A percentile compares a stretch with the other conserved stretches of the same genome.
Conservation (phyloP, 2,113 vertebrate species). For the Smithornis capensis region DNA sequence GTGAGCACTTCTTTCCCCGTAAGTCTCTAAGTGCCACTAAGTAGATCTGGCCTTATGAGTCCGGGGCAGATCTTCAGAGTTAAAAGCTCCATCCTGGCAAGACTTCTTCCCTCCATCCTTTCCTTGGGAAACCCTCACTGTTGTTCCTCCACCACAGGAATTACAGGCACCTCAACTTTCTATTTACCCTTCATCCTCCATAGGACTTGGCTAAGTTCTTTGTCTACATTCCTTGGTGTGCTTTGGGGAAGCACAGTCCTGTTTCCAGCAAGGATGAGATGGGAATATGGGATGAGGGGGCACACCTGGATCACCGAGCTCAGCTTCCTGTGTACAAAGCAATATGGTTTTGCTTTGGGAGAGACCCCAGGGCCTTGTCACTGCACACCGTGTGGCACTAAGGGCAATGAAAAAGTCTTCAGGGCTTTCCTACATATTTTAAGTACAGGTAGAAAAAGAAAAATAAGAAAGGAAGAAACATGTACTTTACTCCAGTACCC, state of each 20-base stretch:
- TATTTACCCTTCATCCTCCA: background rate
- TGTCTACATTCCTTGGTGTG: background rate
- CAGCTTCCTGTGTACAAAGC: background rate
- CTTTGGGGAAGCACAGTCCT: background rate
- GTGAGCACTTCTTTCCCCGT: background rate
- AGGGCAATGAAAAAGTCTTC: background rate
- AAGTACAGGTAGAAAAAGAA: background rate
- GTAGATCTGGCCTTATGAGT: background rate
- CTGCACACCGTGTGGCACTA: background rate
- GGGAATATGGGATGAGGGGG: accelerated
- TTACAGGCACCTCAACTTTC: background rate
- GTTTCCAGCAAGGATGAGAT: background rate
- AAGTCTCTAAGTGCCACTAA: background rate
- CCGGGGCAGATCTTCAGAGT: background rate
- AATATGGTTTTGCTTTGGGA: background rate
- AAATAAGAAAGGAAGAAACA: background rate
- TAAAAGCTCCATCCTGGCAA: background rate
- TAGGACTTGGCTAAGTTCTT: background rate
- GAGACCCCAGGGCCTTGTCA: background rate
- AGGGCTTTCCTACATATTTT: background rate
- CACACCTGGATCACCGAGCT: background rate
- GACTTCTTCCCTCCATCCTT: background rate
- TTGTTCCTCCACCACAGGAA: background rate
- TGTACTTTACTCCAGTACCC: background rate
- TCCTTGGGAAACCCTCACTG: background rate